These are phyloP conservation scores for Sebastes baramenuke DNA, from an alignment of 2,797 vertebrate genomes.

Conservation along the genomic window DNA sequence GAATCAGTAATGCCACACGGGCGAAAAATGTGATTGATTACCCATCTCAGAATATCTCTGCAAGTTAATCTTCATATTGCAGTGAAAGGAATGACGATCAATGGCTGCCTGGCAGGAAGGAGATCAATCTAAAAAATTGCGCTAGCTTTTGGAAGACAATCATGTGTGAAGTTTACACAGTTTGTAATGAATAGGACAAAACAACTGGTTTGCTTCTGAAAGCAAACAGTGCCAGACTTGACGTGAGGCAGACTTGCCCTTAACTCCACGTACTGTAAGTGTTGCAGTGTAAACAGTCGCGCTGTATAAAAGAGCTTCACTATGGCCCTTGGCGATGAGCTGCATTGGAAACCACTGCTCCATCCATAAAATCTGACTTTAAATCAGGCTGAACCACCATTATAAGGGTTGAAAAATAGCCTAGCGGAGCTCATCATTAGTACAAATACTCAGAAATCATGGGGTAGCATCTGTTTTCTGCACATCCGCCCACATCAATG, in stretches of 20 bases:
- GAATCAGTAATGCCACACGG: not conserved
- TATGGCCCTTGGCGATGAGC: slow-evolving; percentile 51
- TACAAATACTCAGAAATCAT: slow-evolving; percentile 77
- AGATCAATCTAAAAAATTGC: slow-evolving; percentile 22
- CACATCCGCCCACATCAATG: slow-evolving; percentile 75
- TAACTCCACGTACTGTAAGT: slow-evolving; percentile 5
- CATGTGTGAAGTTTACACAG: not conserved
- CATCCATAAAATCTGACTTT: slow-evolving; percentile 72
- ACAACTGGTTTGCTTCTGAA: slow-evolving; percentile 1
- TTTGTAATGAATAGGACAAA: not conserved
- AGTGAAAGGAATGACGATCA: slow-evolving; percentile 28
- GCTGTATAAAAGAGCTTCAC: slow-evolving; percentile 39
- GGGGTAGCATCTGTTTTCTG: slow-evolving; percentile 78
- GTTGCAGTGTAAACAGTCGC: not conserved
- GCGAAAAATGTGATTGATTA: slow-evolving; percentile 12
- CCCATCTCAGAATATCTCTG: slow-evolving; percentile 6
- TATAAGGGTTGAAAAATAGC: slow-evolving; percentile 68
- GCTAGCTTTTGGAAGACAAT: slow-evolving; percentile 2
- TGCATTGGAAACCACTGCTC: slow-evolving; percentile 45
- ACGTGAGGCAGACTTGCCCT: not conserved
- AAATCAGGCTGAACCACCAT: slow-evolving; percentile 71
- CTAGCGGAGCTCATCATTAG: slow-evolving; percentile 74
- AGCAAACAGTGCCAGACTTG: slow-evolving; percentile 12
- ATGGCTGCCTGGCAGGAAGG: slow-evolving; percentile 8
- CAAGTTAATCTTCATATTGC: slow-evolving; percentile 25